Conservation (phyloP, 2,797 vertebrate genomes). For the Sebastes minor region DNA sequence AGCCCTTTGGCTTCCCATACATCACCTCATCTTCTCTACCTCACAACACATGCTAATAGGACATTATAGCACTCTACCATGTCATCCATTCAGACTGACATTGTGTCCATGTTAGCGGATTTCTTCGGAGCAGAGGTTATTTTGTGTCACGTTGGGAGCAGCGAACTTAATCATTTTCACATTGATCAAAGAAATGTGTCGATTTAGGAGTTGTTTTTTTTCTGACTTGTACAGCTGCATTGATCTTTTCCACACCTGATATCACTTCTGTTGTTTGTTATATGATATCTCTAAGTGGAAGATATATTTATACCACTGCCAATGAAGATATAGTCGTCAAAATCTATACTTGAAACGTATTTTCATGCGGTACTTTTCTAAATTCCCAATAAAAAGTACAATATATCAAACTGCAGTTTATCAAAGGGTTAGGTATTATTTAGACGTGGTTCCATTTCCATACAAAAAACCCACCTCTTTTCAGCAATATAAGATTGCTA, state of each 20-base stretch:
- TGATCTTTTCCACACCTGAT: neutral
- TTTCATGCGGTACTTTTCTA: neutral
- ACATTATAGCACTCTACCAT: neutral
- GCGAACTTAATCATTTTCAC: neutral
- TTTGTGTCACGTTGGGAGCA: neutral
- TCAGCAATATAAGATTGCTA: too few species aligned
- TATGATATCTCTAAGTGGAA: neutral
- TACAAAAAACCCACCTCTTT: rapidly evolving
- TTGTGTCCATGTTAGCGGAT: neutral
- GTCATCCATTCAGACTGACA: neutral
- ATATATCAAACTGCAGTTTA: neutral
- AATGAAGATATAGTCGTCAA: neutral
- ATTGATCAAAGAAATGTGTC: neutral
- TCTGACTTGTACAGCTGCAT: neutral
- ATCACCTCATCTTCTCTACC: neutral
- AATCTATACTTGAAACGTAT: neutral
- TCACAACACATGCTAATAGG: neutral
- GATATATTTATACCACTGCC: neutral
- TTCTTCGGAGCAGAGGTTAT: neutral
- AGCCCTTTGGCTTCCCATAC: neutral
- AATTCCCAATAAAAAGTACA: neutral
- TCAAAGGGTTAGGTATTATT: neutral
- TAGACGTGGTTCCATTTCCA: neutral
- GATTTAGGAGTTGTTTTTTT: neutral
- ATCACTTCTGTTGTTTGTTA: neutral